Base-by-base conservation (phyloP, 2,888 invertebrate genomes). In the Spodoptera picta region DNA sequence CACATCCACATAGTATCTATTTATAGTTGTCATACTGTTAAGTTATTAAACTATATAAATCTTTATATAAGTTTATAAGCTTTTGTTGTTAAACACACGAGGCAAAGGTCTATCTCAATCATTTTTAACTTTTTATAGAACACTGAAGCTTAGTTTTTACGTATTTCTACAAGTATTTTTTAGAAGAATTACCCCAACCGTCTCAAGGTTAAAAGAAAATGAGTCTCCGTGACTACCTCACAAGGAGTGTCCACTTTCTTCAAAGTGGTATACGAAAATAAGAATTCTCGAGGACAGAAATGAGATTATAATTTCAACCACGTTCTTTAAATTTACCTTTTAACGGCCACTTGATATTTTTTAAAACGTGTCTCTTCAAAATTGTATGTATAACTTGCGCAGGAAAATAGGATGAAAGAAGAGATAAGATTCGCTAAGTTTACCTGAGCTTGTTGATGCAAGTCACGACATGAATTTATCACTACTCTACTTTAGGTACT, bases 311-410 rank as follows among this genome's bases (percentile, higher is more conserved):
- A 92, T 91, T 91, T 90, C 76, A 83, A 84, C 87, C 92, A 91
- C 91, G 91, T 90, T 86, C 83, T 88, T 86, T 85, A 91, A 92
- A 91, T 92, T 91, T 88, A 89, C 89, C 89, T 91, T 87, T 88
- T 90, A 92, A 91, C 89, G 86, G 86, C 86, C 87, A 86, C 89
- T 85, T 89, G 88, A 92, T 91, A 91, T 91, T 92, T 91, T 19
- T 90, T 88, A 88, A 86, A 89, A 90, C 89, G 90, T 90, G 91
- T 90, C 85, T 79, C 85, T 82, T 85, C 83, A 82, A 87, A 84
- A 87, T 84, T 82, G 86, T 87, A 82, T 85, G 84, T 86, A 88
- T 84, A 82, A 73, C 77, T 73, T 76, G 49, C 81, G 78, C 73
- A 78, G 74, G 85, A 83, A 86, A 87, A 88, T 87, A 87, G 83